Evolutionary conservation across 2,113 vertebrate genomes (phyloP).

Genomic region (Raja brachyura): DNA sequence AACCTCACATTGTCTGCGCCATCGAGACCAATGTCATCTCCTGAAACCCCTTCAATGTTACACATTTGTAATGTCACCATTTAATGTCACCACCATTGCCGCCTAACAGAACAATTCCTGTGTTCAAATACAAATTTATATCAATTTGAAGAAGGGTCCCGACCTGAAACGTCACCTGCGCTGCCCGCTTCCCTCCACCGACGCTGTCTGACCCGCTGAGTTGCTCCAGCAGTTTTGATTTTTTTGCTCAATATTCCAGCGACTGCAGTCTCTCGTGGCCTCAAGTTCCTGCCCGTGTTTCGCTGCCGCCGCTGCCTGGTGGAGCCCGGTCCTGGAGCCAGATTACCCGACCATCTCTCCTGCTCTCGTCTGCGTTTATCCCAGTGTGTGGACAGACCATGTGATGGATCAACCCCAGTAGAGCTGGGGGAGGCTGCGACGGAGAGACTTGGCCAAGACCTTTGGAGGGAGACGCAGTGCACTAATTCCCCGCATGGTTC

Average conservation of each 20-base stretch:
- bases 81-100: not conserved
- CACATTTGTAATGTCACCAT: not conserved
- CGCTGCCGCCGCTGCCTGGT: not conserved
- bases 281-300: not conserved
- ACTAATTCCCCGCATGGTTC: not conserved
- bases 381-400: not conserved
- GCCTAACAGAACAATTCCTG: not conserved
- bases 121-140: not conserved
- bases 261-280: too few relatives aligned
- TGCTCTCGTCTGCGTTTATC: not conserved
- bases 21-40: not conserved
- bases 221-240: too few relatives aligned
- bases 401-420: not conserved
- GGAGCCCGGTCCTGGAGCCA: not conserved
- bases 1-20: not conserved
- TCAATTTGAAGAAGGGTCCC: not conserved
- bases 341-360: not conserved
- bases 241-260: not conserved
- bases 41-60: not conserved
- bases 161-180: too few relatives aligned
- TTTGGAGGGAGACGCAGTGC: not conserved
- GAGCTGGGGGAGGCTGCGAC: too few relatives aligned
- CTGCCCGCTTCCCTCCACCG: too few relatives aligned
- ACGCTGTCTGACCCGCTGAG: too few relatives aligned
- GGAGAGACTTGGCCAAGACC: not conserved